Percentiles rank a stretch among this genome's conserved stretches.
phyloP scores from a whole-genome alignment of 1,140 invertebrate species.

The Zaprionus ghesquierei region DNA sequence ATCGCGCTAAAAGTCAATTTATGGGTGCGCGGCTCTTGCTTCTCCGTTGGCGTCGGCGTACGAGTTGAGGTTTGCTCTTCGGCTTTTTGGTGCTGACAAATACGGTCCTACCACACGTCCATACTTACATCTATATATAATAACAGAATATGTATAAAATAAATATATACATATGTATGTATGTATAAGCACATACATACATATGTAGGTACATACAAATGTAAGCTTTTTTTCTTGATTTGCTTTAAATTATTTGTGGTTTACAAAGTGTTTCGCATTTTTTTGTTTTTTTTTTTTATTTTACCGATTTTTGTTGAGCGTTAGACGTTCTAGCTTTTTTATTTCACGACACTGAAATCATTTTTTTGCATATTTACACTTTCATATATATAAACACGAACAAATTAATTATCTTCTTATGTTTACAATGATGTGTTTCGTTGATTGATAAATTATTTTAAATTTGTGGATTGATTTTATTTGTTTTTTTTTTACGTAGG shows the following conservation, averaged over 20 bases:
- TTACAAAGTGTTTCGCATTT: conserved; percentile 56
- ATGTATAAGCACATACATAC: conserved; percentile 1
- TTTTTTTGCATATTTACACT: not conserved
- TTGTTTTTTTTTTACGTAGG: conserved; percentile 3
- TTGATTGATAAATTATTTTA: not conserved
- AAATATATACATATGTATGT: not conserved
- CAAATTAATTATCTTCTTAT: not conserved
- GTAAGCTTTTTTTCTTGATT: conserved; percentile 56
- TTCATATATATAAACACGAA: not conserved
- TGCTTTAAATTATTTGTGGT: conserved; percentile 55
- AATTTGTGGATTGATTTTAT: not conserved
- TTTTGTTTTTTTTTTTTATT: conserved; percentile 17
- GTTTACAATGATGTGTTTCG: not conserved
- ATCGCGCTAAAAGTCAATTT: too few species aligned
- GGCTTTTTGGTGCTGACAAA: conserved; percentile 74
- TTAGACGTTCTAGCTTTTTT: not conserved
- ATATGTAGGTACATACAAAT: not conserved
- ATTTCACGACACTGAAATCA: conserved; percentile 15
- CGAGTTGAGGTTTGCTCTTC: conserved; percentile 52
- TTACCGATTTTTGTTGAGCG: too few species aligned
- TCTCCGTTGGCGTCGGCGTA: conserved; percentile 33
- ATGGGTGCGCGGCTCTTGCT: conserved; percentile 18
- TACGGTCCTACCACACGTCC: conserved; percentile 49
- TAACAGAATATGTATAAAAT: conserved; percentile 17
- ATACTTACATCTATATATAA: conserved; percentile 15